phyloP scores from a whole-genome alignment of 2,888 invertebrate species.

The Eupelmus urozonus region DNA sequence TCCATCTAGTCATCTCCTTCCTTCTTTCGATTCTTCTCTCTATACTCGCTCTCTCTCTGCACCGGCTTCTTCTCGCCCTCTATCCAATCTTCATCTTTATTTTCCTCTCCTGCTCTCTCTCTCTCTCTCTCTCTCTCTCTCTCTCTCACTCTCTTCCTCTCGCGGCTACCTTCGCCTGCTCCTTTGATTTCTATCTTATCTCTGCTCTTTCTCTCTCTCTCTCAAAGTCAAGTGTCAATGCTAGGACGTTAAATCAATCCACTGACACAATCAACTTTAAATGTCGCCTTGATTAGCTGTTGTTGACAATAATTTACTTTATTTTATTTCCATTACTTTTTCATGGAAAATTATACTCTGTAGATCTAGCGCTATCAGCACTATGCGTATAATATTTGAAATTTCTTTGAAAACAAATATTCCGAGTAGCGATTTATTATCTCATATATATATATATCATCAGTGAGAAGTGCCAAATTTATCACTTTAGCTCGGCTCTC shows the following conservation, averaged over 20 bases:
- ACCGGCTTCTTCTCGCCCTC: slow-evolving; percentile 54
- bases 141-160: slow-evolving; percentile 21
- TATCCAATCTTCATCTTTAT: slow-evolving; percentile 1
- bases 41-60: slow-evolving; percentile 37
- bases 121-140: slow-evolving; percentile 56
- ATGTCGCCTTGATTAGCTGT: slow-evolving; percentile 48
- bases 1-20: slow-evolving; percentile 36
- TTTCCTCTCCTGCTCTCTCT: slow-evolving; percentile 35
- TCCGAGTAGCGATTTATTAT: neutral
- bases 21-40: slow-evolving; percentile 32
- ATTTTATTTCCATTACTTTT: too few species aligned
- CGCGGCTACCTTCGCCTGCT: neutral
- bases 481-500: slow-evolving; percentile 34
- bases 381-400: neutral
- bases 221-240: slow-evolving; percentile 54
- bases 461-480: slow-evolving; percentile 45
- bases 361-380: neutral
- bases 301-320: too few species aligned
- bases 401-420: neutral
- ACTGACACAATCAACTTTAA: slow-evolving; percentile 50
- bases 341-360: neutral
- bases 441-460: neutral
- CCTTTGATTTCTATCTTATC: slow-evolving; percentile 57
- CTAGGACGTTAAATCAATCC: slow-evolving; percentile 58
- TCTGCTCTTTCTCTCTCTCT: slow-evolving; percentile 6